Percentiles rank a stretch among this genome's conserved stretches.
Conservation (phyloP, 1,140 invertebrate species). For the Papilio helenus region DNA sequence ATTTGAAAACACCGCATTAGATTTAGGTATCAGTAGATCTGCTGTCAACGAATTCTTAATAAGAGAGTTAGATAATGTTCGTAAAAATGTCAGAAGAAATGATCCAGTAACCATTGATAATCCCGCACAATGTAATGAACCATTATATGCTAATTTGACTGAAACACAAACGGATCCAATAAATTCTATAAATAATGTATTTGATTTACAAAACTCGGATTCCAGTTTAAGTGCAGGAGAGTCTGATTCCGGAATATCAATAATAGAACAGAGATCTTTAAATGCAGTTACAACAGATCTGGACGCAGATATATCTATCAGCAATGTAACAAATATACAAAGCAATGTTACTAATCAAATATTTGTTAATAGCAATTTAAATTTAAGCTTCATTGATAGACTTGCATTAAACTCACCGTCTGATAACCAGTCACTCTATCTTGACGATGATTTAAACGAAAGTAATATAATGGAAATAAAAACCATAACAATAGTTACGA, state of each 20-base stretch:
- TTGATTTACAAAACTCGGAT: constrained; percentile 32
- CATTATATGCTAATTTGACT: constrained; percentile 67
- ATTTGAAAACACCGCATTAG: constrained; percentile 78
- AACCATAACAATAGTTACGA: constrained; percentile 79
- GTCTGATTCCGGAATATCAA: constrained; percentile 69
- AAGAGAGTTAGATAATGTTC: constrained; percentile 76
- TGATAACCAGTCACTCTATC: constrained; percentile 71
- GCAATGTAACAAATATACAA: constrained; percentile 64
- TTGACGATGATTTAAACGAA: constrained; percentile 82
- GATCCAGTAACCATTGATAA: constrained; percentile 51
- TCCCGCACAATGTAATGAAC: constrained; percentile 41
- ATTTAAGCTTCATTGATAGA: constrained; percentile 79
- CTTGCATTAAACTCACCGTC: constrained; percentile 73
- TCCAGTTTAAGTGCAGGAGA: constrained; percentile 46
- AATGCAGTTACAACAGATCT: constrained; percentile 47
- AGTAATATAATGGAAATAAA: constrained; percentile 83
- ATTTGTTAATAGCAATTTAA: constrained; percentile 72
- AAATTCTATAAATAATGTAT: constrained; percentile 32
- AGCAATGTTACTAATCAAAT: constrained; percentile 71
- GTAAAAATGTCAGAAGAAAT: constrained; percentile 65
- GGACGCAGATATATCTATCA: constrained; percentile 55
- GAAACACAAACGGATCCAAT: constrained; percentile 42
- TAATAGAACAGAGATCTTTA: constrained; percentile 62
- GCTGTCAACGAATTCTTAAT: constrained; percentile 73
- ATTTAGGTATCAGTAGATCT: constrained; percentile 71